Evolutionary conservation across 2,797 vertebrate species (phyloP), one percentile per base, ranked within the genome.

Genomic region (Gambelia wislizenii): DNA sequence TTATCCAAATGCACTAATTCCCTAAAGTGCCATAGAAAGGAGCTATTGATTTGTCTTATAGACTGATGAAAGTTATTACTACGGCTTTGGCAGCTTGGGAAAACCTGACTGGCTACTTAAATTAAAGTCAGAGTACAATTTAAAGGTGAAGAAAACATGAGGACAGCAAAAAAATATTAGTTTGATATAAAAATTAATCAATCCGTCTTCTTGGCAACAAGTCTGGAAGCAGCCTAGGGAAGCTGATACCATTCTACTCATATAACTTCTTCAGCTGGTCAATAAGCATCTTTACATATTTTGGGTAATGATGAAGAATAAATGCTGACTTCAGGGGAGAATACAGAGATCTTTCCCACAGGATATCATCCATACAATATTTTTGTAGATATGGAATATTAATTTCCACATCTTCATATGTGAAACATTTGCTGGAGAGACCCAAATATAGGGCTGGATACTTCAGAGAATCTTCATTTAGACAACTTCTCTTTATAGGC

Each of bases 121-220:
- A 95, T 95, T 96, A 94, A 96, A 94, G 92, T 83, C 89, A 90
- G 90, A 89, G 83, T 74, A 6, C 54, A 90, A 93, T 87, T 70
- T 84, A 84, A 94, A 88, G 78, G 39, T 27, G 13, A 94, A 84
- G 90, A 81, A 92, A 93, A 44, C 2, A 67, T 70, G 92, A 91
- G 30, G 49, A 77, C 79, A 92, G 85, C 72, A 79, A 0, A 0
- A n/a, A 86, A 89, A 87, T 44, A 27, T 70, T 87, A 70, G 10
- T n/a, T 52, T 86, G 47, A 27, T 76, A 85, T 87, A 79, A 81
- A 88, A 87, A 85, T 69, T 69, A 69, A 89, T 85, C 89, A 81
- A 85, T 39, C 14, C n/a, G 0, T 74, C 27, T 12, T 88, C 12
- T 61, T 76, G 33, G 59, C 22, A 36, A 59, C 39, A 22, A 25